phyloP scores from a whole-genome alignment of 2,797 vertebrate species.

The Anableps anableps region DNA sequence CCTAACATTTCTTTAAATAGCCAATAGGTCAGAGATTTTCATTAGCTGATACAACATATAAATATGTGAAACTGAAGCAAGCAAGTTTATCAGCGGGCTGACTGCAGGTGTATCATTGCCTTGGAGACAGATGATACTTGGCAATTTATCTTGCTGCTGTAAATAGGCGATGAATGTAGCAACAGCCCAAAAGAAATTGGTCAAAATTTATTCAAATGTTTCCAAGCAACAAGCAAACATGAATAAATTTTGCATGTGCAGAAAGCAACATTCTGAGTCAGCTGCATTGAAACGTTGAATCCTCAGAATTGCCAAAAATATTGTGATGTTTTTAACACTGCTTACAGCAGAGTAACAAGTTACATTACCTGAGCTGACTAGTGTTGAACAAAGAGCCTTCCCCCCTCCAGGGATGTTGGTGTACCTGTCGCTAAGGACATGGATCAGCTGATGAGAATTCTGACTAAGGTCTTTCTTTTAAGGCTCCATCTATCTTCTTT shows the following conservation, averaged over 20 bases:
- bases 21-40: background rate
- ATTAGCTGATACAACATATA: background rate
- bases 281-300: slow-evolving; percentile 28
- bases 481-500: background rate
- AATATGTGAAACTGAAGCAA: slow-evolving; percentile 24
- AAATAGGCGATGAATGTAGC: slow-evolving; percentile 37
- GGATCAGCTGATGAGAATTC: slow-evolving; percentile 51
- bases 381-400: slow-evolving; percentile 51
- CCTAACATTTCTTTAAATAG: background rate
- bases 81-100: background rate
- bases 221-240: slow-evolving; percentile 65
- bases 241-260: slow-evolving; percentile 51
- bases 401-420: slow-evolving; percentile 48
- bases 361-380: slow-evolving; percentile 60
- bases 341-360: background rate
- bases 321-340: background rate
- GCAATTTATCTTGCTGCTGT: slow-evolving; percentile 13
- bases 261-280: slow-evolving; percentile 55
- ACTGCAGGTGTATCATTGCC: slow-evolving; percentile 29
- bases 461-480: slow-evolving; percentile 13
- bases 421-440: slow-evolving; percentile 56
- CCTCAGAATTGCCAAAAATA: slow-evolving; percentile 45
- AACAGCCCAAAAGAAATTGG: slow-evolving; percentile 22
- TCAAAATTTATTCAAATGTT: slow-evolving; percentile 67
- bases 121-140: slow-evolving; percentile 31